phyloP scores from a whole-genome alignment of 2,888 invertebrate genomes.

The Drosophila cyrtoloma region DNA sequence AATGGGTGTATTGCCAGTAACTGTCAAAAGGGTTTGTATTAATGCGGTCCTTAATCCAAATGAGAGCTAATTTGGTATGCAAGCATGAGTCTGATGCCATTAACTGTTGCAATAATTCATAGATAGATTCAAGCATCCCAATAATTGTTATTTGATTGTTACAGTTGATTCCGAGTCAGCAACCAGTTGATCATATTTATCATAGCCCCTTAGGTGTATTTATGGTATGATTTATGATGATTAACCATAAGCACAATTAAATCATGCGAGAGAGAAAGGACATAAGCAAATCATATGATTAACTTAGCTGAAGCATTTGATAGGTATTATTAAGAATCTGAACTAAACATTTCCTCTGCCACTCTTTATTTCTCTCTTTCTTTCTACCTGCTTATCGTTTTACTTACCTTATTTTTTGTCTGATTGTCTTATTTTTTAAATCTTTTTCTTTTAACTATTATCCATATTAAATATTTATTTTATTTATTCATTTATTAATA shows the following conservation, averaged over 20 bases:
- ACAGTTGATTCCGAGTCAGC: background rate
- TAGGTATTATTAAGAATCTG: background rate
- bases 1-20: background rate
- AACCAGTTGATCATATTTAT: background rate
- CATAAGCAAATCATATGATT: background rate
- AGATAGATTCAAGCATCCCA: background rate
- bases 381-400: background rate
- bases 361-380: background rate
- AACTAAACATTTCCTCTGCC: background rate
- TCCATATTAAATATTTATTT: background rate
- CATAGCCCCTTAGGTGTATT: background rate
- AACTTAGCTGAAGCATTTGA: background rate
- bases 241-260: background rate
- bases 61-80: background rate
- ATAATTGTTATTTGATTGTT: background rate
- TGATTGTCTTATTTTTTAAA: background rate
- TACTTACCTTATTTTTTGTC: background rate
- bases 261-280: background rate
- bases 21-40: constrained; percentile 8
- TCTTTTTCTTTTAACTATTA: fast-evolving
- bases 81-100: background rate
- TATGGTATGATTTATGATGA: background rate
- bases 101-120: constrained; percentile 9
- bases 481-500: background rate
- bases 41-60: constrained; percentile 1